Evolutionary conservation across 1,140 invertebrate species (phyloP).

Genomic region (Reticulitermes speratus): DNA sequence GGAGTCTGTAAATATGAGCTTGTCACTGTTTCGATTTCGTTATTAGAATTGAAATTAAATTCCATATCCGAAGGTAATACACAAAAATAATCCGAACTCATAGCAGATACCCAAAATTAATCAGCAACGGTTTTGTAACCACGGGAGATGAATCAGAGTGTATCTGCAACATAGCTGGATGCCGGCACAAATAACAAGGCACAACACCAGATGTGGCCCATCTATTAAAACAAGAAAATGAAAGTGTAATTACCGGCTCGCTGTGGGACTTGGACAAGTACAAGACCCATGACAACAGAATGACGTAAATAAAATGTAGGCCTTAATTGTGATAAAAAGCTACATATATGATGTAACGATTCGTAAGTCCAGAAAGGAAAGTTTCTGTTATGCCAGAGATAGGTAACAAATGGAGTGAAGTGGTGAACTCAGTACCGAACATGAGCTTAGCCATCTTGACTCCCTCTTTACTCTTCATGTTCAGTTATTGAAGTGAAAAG

Average conservation of each 20-base stretch:
- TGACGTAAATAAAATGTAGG: not conserved
- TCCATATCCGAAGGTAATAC: not conserved
- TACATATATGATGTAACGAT: not conserved
- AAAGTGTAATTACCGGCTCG: not conserved
- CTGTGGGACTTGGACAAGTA: not conserved
- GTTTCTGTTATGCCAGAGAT: too few relatives aligned
- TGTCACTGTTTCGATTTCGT: not conserved
- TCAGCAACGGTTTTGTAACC: not conserved
- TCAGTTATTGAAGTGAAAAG: too few relatives aligned
- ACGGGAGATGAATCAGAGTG: not conserved
- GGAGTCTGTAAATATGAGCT: not conserved
- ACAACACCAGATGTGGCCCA: not conserved
- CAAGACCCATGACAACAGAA: not conserved
- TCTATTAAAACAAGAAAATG: not conserved
- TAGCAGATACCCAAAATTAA: not conserved
- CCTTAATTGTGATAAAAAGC: not conserved
- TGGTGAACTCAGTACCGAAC: too few relatives aligned
- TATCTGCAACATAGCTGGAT: not conserved
- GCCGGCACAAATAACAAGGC: not conserved
- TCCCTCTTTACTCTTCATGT: too few relatives aligned
- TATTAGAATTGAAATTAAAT: not conserved
- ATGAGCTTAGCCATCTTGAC: too few relatives aligned
- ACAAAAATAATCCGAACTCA: not conserved
- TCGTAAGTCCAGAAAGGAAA: too few relatives aligned
- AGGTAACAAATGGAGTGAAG: too few relatives aligned